Evolutionary conservation across 2,888 invertebrate genomes (phyloP).

Genomic region (Osmoderma eremita): DNA sequence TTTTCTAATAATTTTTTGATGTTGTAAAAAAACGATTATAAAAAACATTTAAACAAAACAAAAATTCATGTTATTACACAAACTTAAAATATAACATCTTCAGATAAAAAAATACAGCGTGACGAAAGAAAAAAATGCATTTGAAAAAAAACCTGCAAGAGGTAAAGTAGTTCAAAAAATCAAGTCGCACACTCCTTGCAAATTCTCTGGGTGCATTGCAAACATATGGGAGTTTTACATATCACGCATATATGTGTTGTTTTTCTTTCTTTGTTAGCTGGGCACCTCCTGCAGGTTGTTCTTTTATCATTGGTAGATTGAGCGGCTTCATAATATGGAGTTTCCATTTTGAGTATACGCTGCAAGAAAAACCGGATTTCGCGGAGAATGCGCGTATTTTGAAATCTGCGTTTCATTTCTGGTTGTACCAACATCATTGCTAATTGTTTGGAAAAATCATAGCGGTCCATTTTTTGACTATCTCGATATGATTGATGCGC

Average conservation of each 20-base stretch:
- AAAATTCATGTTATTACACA: background rate
- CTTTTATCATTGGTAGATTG: too few species aligned
- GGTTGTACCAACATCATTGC: too few species aligned
- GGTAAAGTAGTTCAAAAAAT: background rate
- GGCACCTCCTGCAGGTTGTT: too few species aligned
- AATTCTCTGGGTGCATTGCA: background rate
- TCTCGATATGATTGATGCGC: too few species aligned
- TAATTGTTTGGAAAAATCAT: too few species aligned
- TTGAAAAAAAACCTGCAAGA: background rate
- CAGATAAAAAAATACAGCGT: background rate
- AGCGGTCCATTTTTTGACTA: too few species aligned
- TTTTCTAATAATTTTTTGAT: background rate
- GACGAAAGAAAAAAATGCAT: background rate
- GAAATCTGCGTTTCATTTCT: too few species aligned
- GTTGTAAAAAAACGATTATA: constrained; percentile 2
- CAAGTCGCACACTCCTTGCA: background rate
- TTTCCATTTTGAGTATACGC: too few species aligned
- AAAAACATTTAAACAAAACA: constrained; percentile 3
- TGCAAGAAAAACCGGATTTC: too few species aligned
- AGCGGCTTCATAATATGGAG: too few species aligned
- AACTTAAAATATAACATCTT: background rate
- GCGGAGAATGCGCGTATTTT: too few species aligned
- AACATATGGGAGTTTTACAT: background rate
- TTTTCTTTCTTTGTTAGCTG: background rate
- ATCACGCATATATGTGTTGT: background rate